These are phyloP conservation scores for Holacanthus passer DNA, from an alignment of 2,113 vertebrate genomes.

Conservation along the genomic window DNA sequence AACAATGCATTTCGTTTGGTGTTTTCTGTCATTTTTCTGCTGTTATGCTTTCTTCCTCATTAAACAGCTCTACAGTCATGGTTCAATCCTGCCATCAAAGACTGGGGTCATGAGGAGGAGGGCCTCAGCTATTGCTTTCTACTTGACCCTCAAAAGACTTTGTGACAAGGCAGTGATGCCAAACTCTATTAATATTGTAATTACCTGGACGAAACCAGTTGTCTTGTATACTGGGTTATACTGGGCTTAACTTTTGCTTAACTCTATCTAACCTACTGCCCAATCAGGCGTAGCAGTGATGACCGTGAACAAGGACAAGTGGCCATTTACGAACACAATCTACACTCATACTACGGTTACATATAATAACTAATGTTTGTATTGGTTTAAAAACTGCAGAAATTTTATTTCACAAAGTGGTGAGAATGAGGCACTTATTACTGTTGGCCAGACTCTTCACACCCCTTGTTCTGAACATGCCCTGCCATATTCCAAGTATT, in stretches of 20 bases:
- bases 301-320: neutral
- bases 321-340: neutral
- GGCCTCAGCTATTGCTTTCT: neutral
- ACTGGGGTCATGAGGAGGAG: neutral
- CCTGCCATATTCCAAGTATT: neutral
- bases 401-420: neutral
- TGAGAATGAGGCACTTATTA: neutral
- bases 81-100: neutral
- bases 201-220: neutral
- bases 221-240: neutral
- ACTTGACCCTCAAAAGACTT: neutral
- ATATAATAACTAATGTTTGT: neutral
- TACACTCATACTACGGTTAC: neutral
- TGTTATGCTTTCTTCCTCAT: too few relatives aligned
- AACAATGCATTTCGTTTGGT: neutral
- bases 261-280: neutral
- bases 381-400: neutral
- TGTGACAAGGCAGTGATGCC: neutral
- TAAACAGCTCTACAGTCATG: too few relatives aligned
- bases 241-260: neutral
- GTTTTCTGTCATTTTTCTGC: conserved; percentile 4
- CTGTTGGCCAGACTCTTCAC: neutral
- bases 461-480: neutral
- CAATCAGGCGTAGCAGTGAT: neutral
- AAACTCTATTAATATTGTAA: neutral